A percentile compares a stretch with the other conserved stretches of the same genome.
Evolutionary conservation across 2,888 invertebrate genomes (phyloP).

Genomic region (Labia minor): DNA sequence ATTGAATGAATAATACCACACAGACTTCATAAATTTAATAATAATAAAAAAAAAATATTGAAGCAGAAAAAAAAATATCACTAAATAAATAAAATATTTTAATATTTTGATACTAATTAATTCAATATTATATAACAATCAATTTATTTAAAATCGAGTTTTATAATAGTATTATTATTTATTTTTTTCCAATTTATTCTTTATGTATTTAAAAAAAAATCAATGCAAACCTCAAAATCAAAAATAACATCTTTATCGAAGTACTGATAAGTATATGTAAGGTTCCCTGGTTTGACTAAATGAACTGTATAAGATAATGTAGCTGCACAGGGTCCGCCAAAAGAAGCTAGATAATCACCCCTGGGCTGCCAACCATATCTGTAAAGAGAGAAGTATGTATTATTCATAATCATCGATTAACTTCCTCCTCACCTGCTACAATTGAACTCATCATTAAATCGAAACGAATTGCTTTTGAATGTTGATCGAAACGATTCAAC

Average conservation of each 20-base stretch:
- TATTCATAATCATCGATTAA: not conserved
- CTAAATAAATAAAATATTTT: too few relatives aligned
- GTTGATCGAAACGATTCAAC: conserved; percentile 33
- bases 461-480: conserved; percentile 30
- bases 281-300: conserved; percentile 41
- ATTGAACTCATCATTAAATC: conserved; percentile 31
- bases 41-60: too few relatives aligned
- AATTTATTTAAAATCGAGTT: too few relatives aligned
- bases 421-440: conserved; percentile 34
- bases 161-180: too few relatives aligned
- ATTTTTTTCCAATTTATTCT: too few relatives aligned
- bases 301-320: conserved; percentile 41
- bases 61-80: too few relatives aligned
- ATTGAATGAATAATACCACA: too few relatives aligned
- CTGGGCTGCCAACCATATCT: conserved; percentile 40
- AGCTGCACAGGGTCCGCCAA: conserved; percentile 41
- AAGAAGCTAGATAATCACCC: conserved; percentile 39
- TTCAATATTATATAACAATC: too few relatives aligned
- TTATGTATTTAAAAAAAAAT: not conserved
- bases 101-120: too few relatives aligned
- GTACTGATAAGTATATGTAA: conserved; percentile 43
- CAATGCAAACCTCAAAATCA: conserved; percentile 38
- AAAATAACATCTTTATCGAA: conserved; percentile 38
- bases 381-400: not conserved
- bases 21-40: too few relatives aligned